Base-by-base conservation (phyloP, 1,140 invertebrate species). In the Cotesia vestalis region DNA sequence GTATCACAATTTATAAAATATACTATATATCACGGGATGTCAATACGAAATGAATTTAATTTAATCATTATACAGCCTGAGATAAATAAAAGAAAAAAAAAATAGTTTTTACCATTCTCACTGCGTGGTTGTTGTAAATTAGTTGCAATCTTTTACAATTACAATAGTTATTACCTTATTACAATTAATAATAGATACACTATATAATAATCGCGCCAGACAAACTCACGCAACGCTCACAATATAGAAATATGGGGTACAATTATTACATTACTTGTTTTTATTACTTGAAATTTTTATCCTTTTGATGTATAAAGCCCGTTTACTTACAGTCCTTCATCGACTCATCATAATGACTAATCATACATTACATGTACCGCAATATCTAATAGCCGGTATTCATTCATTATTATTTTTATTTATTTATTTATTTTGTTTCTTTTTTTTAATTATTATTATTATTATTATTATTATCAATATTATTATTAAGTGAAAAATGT, bases 31-130 rank as follows among this genome's bases (percentile, higher is more conserved):
- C 55, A 60, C 64, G 36, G 27, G 34, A 46, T 36, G 38, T 83
- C 77, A 83, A 85, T 82, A 83, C 77, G 80, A 86, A 86, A 85
- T 86, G 79, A 83, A 81, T 85, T 84, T 83, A 85, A 86, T 85
- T 84, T 81, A 83, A 85, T 83, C 79, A 81, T 83, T 82, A 80
- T 85, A 86, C 81, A 86, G 81, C 78, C 78, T 83, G 79, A 82
- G 81, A 85, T 78, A 85, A 85, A 83, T 82, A 76, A 81, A 78
- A 79, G 4, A 66, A 35, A 69, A 69, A 36, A 38, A 69, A 36
- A 69, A 36, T 55, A 81, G 80, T 83, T n/a, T 77, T 75, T 81
- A 79, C 76, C 79, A 80, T 81, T 80, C 76, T 83, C 83, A 82
- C 79, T 84, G 80, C 77, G 80, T 80, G 40, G 38, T 53, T 79